These are phyloP conservation scores for Phaonia tiefii DNA, from an alignment of 2,888 invertebrate species.

Conservation along the genomic window DNA sequence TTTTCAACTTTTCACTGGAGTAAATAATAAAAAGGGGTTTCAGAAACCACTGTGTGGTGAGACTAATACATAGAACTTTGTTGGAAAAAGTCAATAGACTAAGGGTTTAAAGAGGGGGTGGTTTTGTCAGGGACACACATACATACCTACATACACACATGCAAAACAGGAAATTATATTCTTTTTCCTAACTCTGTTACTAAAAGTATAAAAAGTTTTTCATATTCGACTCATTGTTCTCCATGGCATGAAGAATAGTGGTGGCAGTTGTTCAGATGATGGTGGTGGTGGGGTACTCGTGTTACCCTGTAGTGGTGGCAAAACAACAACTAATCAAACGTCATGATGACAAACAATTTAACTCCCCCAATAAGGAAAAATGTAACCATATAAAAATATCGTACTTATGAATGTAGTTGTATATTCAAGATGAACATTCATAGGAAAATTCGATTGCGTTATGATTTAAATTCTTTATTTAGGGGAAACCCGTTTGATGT, in stretches of 20 bases:
- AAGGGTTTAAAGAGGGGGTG: no score
- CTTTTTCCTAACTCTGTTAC: slow-evolving; percentile 60
- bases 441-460: slow-evolving; percentile 27
- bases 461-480: slow-evolving; percentile 17
- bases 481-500: neutral
- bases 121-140: neutral
- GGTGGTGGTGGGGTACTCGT: neutral
- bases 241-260: neutral
- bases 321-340: neutral
- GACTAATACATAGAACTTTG: no score
- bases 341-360: no score
- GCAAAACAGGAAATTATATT: slow-evolving; percentile 62
- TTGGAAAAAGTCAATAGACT: no score
- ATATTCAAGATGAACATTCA: neutral
- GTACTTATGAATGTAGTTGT: neutral
- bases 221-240: slow-evolving; percentile 1
- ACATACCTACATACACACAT: neutral
- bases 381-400: neutral
- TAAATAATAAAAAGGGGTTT: no score
- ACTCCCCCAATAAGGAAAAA: no score
- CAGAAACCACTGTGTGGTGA: no score
- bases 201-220: slow-evolving; percentile 44
- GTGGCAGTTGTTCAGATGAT: neutral
- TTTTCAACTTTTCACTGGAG: no score
- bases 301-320: neutral